A percentile compares a stretch with the other conserved stretches of the same genome.
Conservation (phyloP, 2,888 invertebrate species). For the Morpho achilles region DNA sequence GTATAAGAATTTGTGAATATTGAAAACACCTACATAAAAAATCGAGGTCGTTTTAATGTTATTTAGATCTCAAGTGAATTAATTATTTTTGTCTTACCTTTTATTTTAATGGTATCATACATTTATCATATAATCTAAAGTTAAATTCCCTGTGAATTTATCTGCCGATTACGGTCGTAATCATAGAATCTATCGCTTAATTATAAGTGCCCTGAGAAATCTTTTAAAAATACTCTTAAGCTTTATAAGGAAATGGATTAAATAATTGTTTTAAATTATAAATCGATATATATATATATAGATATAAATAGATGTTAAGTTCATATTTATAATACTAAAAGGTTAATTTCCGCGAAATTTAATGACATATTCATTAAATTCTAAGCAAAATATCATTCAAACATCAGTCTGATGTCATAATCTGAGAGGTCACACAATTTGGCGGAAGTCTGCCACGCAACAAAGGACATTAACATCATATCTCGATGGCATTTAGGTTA, state of each 20-base stretch:
- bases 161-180: constrained; percentile 1
- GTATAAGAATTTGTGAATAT: no score
- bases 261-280: no score
- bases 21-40: no score
- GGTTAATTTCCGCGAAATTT: constrained; percentile 36
- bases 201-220: background rate
- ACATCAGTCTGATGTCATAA: constrained; percentile 34
- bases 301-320: no score
- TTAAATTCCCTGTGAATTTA: background rate
- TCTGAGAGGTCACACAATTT: constrained; percentile 35
- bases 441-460: constrained; percentile 42
- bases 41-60: no score
- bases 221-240: background rate
- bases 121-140: no score
- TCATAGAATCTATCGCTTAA: background rate
- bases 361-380: constrained; percentile 14
- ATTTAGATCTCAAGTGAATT: no score
- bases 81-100: no score
- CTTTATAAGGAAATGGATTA: no score
- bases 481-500: constrained; percentile 10
- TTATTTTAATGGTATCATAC: no score
- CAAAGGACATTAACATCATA: constrained; percentile 35
- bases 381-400: constrained; percentile 23
- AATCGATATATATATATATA: no score
- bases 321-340: constrained; percentile 19